Conservation (phyloP, 1,140 invertebrate species). For the Leptinotarsa lineolata region DNA sequence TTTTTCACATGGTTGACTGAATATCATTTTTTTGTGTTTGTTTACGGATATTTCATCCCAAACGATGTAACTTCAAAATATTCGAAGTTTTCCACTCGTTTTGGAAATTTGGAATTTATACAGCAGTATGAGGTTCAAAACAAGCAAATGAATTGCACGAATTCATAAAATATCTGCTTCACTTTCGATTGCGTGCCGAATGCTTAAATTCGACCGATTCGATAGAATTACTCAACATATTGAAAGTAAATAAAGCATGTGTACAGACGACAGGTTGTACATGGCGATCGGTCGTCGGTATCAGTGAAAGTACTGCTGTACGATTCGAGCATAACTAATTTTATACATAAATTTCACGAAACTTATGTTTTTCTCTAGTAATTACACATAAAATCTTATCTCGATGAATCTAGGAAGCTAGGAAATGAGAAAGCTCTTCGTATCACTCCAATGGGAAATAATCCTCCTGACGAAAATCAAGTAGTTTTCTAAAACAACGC, state of each 20-base stretch:
- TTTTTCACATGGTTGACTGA: too few species aligned
- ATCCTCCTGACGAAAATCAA: too few species aligned
- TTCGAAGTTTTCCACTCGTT: too few species aligned
- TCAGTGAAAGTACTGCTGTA: neutral
- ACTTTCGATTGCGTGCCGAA: slow-evolving; percentile 1
- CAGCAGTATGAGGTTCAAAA: too few species aligned
- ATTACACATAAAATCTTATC: neutral
- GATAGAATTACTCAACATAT: slow-evolving; percentile 3
- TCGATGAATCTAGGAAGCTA: neutral
- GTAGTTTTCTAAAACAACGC: too few species aligned
- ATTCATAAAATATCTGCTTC: neutral
- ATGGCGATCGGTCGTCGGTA: neutral
- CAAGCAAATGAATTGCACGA: too few species aligned
- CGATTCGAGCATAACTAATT: slow-evolving; percentile 2
- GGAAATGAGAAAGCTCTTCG: neutral
- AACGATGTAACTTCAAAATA: too few species aligned
- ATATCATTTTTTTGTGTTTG: too few species aligned
- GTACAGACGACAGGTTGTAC: neutral
- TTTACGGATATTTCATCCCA: too few species aligned
- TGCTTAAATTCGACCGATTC: neutral
- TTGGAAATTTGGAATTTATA: too few species aligned
- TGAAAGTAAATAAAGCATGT: neutral
- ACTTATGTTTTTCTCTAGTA: neutral
- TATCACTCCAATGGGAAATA: too few species aligned
- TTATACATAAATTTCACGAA: neutral